phyloP scores from a whole-genome alignment of 2,113 vertebrate genomes.

The Carassius carassius region DNA sequence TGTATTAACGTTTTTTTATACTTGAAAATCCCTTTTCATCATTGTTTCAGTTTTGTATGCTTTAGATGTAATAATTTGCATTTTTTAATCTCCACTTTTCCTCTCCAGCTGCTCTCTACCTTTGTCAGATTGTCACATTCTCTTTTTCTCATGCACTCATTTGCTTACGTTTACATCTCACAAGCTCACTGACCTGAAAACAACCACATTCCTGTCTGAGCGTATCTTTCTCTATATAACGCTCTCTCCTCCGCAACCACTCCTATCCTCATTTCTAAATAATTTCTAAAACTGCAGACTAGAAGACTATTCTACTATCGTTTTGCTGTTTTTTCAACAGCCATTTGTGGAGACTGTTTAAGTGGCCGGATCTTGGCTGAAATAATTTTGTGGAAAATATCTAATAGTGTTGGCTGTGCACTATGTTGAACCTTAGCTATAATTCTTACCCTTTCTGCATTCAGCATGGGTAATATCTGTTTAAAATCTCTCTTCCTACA shows the following conservation, averaged over 20 bases:
- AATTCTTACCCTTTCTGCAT: not conserved
- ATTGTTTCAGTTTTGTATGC: not conserved
- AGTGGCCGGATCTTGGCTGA: not conserved
- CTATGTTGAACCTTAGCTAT: slow-evolving; percentile 1
- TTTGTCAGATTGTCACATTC: not conserved
- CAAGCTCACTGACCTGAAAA: slow-evolving; percentile 77
- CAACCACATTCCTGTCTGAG: slow-evolving; percentile 72
- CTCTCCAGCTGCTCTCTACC: slow-evolving; percentile 9
- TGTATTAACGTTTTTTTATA: no score
- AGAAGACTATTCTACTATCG: not conserved
- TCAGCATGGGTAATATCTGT: not conserved
- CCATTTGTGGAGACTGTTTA: not conserved
- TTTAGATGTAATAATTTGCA: not conserved
- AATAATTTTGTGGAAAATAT: not conserved
- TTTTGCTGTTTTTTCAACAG: not conserved
- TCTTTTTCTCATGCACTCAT: slow-evolving; percentile 41
- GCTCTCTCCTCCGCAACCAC: slow-evolving; percentile 43
- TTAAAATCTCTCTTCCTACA: not conserved
- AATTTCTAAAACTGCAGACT: not conserved
- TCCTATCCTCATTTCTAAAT: not conserved
- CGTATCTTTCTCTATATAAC: slow-evolving; percentile 43
- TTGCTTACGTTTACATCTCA: slow-evolving; percentile 50
- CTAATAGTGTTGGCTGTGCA: not conserved
- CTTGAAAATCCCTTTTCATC: no score
- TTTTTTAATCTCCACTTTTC: not conserved